Conservation (phyloP, 92 coral and sea anemone species). For the Isaurus tuberculatus region DNA sequence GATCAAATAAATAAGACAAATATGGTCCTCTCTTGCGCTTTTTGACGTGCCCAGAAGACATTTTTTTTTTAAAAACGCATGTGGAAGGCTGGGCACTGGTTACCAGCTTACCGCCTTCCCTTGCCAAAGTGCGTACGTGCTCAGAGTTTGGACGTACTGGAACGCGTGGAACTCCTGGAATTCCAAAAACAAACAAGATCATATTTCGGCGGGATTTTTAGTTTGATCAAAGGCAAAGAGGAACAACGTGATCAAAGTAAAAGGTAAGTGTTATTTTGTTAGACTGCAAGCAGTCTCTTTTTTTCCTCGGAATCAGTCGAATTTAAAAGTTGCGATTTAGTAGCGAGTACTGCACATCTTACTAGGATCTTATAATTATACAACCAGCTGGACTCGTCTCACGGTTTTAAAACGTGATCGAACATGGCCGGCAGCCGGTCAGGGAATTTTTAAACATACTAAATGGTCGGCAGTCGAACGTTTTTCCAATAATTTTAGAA, state of each 20-base stretch:
- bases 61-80: neutral
- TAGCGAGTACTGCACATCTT: too few relatives aligned
- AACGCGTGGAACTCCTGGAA: neutral
- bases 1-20: constrained; percentile 59
- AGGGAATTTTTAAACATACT: too few relatives aligned
- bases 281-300: too few relatives aligned
- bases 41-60: neutral
- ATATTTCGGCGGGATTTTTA: constrained; percentile 1
- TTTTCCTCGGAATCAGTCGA: too few relatives aligned
- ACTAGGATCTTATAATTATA: neutral
- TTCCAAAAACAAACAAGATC: neutral
- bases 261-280: neutral
- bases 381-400: neutral
- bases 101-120: neutral
- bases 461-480: too few relatives aligned
- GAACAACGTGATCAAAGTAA: neutral
- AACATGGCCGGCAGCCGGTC: too few relatives aligned
- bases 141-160: neutral
- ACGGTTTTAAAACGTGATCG: neutral
- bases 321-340: too few relatives aligned
- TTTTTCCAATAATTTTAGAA: too few relatives aligned
- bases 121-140: constrained; percentile 4
- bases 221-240: neutral
- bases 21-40: constrained; percentile 58
- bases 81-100: constrained; percentile 14